phyloP scores from a whole-genome alignment of 2,797 vertebrate species.

The Acipenser ruthenus region DNA sequence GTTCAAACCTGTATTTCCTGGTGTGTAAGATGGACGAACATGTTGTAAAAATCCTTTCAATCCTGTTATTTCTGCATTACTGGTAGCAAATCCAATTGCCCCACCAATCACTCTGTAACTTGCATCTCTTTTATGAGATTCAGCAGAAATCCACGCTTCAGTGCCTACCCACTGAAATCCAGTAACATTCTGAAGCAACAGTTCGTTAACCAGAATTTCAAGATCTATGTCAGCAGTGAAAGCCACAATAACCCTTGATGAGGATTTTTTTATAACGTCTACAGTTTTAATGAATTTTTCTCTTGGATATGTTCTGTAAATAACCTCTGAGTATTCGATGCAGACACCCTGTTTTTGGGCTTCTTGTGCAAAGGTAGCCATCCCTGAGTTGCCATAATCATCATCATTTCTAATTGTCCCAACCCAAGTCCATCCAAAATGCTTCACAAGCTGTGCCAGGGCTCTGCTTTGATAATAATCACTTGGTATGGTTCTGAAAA shows the following conservation, averaged over 20 bases:
- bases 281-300: slow-evolving; percentile 3
- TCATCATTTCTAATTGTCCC: too few species aligned
- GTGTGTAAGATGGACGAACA: slow-evolving; percentile 32
- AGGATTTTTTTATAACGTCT: slow-evolving; percentile 28
- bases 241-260: slow-evolving; percentile 40
- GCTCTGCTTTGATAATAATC: slow-evolving; percentile 3
- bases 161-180: slow-evolving; percentile 35
- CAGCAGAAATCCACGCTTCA: slow-evolving; percentile 21
- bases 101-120: slow-evolving; percentile 27
- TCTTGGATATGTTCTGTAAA: too few species aligned
- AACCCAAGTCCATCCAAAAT: too few species aligned
- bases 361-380: too few species aligned
- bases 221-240: slow-evolving; percentile 36
- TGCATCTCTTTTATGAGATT: slow-evolving; percentile 30
- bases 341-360: too few species aligned
- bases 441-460: not conserved
- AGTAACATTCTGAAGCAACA: slow-evolving; percentile 37
- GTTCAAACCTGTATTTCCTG: slow-evolving; percentile 13
- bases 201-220: slow-evolving; percentile 24
- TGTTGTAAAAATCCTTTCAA: slow-evolving; percentile 39
- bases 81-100: slow-evolving; percentile 43
- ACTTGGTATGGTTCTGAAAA: not conserved
- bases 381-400: too few species aligned
- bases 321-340: too few species aligned
- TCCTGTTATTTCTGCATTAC: slow-evolving; percentile 32